Evolutionary conservation across 92 coral and sea anemone genomes (phyloP).

Genomic region (Zoanthus gigantus): DNA sequence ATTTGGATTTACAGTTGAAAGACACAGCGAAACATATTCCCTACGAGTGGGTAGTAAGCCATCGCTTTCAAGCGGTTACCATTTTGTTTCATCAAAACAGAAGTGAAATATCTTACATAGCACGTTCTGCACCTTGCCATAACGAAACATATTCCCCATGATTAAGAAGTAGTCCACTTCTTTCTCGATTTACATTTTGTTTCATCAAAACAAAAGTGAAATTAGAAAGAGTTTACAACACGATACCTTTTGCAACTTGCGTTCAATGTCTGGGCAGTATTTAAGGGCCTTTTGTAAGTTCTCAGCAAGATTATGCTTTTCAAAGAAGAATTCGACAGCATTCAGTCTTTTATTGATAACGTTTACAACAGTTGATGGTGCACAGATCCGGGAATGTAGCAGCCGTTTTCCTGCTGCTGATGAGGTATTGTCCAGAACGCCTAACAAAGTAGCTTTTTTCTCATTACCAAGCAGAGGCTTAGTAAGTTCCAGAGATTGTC

Average conservation of each 20-base stretch:
- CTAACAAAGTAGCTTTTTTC: slow-evolving; percentile 84
- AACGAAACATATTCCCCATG: no score
- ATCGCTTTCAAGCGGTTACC: neutral
- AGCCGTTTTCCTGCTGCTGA: slow-evolving; percentile 85
- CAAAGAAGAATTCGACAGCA: slow-evolving; percentile 75
- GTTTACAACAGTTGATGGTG: slow-evolving; percentile 76
- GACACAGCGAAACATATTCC: no score
- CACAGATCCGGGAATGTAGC: slow-evolving; percentile 73
- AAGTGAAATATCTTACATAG: no score
- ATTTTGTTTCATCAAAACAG: no score
- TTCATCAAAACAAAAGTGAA: no score
- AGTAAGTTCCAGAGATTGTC: slow-evolving; percentile 80
- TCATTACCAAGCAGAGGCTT: slow-evolving; percentile 75
- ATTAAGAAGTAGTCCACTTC: neutral
- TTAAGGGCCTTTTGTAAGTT: slow-evolving; percentile 73
- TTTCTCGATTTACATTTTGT: neutral
- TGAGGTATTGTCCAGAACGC: slow-evolving; percentile 79
- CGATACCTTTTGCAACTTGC: slow-evolving; percentile 80
- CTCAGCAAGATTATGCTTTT: slow-evolving; percentile 72
- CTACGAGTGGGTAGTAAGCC: neutral
- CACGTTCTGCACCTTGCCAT: no score
- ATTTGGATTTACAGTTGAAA: no score
- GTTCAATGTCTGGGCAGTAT: slow-evolving; percentile 82
- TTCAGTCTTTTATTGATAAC: slow-evolving; percentile 62
- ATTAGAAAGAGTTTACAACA: no score